These are phyloP conservation scores for Galerucella pusilla DNA, from an alignment of 2,888 invertebrate species.

Conservation along the genomic window DNA sequence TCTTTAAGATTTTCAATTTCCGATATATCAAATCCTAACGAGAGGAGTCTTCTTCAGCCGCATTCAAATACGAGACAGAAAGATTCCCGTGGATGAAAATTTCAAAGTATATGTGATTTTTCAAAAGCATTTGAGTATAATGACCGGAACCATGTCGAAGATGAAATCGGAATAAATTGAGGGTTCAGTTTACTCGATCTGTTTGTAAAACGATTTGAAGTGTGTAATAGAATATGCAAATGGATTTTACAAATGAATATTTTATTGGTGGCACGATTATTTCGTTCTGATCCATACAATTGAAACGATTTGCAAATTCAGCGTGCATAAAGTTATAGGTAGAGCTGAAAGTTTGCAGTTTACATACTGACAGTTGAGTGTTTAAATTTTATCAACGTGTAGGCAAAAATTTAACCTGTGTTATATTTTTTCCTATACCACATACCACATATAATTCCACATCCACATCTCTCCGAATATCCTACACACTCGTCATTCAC, in stretches of 20 bases:
- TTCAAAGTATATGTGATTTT: conserved; percentile 30
- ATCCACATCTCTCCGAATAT: too few species aligned
- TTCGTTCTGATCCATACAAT: background rate
- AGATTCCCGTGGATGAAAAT: conserved; percentile 21
- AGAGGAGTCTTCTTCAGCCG: conserved; percentile 4
- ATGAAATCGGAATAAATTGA: conserved; percentile 31
- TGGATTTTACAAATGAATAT: conserved; percentile 20
- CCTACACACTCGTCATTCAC: too few species aligned
- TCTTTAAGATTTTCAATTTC: conserved; percentile 1
- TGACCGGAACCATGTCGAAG: conserved; percentile 30
- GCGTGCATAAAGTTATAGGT: background rate
- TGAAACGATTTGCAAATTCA: background rate
- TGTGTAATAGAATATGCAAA: conserved; percentile 30
- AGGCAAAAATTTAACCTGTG: background rate
- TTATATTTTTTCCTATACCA: too few species aligned
- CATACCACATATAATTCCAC: too few species aligned
- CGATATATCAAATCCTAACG: conserved; percentile 6
- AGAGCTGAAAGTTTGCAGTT: background rate
- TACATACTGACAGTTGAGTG: background rate
- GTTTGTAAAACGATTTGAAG: conserved; percentile 30
- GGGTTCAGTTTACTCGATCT: conserved; percentile 27
- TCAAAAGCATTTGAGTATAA: conserved; percentile 27
- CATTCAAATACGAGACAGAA: conserved; percentile 15
- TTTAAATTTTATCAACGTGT: background rate
- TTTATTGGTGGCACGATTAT: background rate